Evolutionary conservation across 2,888 invertebrate species (phyloP), one percentile per base, ranked within the genome.

Genomic region (Chymomyza caudatula): DNA sequence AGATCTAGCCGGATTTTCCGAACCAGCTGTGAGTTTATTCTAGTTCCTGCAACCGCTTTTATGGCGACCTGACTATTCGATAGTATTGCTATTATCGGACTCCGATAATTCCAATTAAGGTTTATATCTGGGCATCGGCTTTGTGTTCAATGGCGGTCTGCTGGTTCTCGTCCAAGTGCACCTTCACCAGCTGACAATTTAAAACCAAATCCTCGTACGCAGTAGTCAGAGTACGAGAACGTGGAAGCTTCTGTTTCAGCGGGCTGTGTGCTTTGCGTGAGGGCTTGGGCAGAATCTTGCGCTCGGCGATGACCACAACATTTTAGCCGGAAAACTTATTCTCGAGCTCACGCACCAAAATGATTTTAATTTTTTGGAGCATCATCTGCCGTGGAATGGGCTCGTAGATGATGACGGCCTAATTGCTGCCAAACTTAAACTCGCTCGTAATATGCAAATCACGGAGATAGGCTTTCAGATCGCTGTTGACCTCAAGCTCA

Each of bases 311-410:
- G 89, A 99, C 97, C 78, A 99, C 98, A 13, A 99, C 98, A 90
- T 99, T 98, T 91, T 98, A 98, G 73, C 99, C 99, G 87, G 97
- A 98, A 92, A 99, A 98, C 90, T 99, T 99, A 94, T 99, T 99
- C 91, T 99, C 99, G 88, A 99, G 92, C 91, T 99, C 99, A 86
- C 99, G 94, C 53, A 99, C 98, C 87, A 99, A 92, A 78, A 98
- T 94, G 76, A 96, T 96, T 92, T 99, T 99, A 83, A 99, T 96
- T 92, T 98, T 99, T 92, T 99, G 99, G 94, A 98, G 99, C 68
- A 95, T 94, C 91, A 96, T 97, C 91, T 99, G 92, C 91, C 98
- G 98, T 71, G 99, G 99, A 92, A 98, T 98, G 70, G 99, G 99
- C 87, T 99, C 99, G 90, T 98, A 98, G 91, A 99, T 97, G 90